These are phyloP conservation scores for Physocephala rufipes DNA, from an alignment of 2,888 invertebrate species.

Conservation along the genomic window DNA sequence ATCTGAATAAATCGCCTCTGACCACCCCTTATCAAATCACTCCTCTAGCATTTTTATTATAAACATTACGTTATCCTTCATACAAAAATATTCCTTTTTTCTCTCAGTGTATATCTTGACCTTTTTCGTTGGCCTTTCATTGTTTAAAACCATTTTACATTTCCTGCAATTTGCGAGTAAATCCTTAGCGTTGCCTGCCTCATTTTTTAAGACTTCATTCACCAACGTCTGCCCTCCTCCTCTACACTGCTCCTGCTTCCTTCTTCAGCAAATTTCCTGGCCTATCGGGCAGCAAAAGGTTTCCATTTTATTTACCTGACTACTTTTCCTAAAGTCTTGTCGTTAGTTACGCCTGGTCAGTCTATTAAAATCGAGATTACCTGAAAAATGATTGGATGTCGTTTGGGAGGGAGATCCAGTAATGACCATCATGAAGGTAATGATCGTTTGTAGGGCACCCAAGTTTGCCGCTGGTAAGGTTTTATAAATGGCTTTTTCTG, in stretches of 20 bases:
- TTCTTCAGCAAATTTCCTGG: too few relatives aligned
- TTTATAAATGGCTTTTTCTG: slow-evolving; percentile 34
- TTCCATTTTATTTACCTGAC: too few relatives aligned
- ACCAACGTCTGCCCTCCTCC: slow-evolving; percentile 4
- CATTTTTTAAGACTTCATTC: too few relatives aligned
- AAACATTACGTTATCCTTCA: too few relatives aligned
- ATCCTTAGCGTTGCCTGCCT: neutral
- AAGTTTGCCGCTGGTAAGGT: slow-evolving; percentile 23
- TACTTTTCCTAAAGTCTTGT: too few relatives aligned
- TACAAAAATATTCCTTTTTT: neutral
- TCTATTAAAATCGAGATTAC: too few relatives aligned
- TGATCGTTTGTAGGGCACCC: slow-evolving; percentile 41
- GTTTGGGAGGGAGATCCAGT: too few relatives aligned
- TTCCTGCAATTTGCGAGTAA: slow-evolving; percentile 13
- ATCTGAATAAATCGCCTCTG: neutral
- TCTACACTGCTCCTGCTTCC: too few relatives aligned
- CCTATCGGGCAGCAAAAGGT: too few relatives aligned
- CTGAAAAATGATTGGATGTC: too few relatives aligned
- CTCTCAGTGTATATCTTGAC: neutral
- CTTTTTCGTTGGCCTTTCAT: neutral
- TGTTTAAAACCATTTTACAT: slow-evolving; percentile 2
- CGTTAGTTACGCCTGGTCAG: too few relatives aligned
- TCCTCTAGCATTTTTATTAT: too few relatives aligned
- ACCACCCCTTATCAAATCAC: neutral
- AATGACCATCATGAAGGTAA: slow-evolving; percentile 29